These are phyloP conservation scores for Dromius quadrimaculatus DNA, from an alignment of 2,888 invertebrate species.

Conservation along the genomic window DNA sequence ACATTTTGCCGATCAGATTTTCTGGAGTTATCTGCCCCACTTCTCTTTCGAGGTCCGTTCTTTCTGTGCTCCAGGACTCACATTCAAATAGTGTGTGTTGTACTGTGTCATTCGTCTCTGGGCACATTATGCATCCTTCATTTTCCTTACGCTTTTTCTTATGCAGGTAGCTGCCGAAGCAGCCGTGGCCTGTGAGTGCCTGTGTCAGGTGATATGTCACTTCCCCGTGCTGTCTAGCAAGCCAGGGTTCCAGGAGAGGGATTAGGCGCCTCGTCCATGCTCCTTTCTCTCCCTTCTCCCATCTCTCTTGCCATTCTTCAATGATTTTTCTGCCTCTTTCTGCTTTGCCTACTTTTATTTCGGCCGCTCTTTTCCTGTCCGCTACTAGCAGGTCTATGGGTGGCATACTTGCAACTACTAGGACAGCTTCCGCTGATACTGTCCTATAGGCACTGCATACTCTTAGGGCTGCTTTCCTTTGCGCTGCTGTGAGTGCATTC, in stretches of 20 bases:
- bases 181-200: neutral
- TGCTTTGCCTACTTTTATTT: neutral
- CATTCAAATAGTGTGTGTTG: neutral
- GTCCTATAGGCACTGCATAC: slow-evolving; percentile 41
- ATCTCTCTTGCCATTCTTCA: neutral
- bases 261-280: neutral
- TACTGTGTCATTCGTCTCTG: neutral
- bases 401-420: slow-evolving; percentile 9
- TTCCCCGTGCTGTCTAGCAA: neutral
- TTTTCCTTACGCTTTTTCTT: neutral
- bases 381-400: slow-evolving; percentile 22
- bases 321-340: neutral
- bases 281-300: neutral
- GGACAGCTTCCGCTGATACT: slow-evolving; percentile 29
- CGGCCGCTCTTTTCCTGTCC: neutral
- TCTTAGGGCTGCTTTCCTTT: slow-evolving; percentile 36
- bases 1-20: no score
- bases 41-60: no score
- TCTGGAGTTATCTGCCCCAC: no score
- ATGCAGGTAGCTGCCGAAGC: neutral
- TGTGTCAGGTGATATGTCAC: neutral
- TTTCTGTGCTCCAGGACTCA: neutral
- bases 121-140: no score
- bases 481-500: neutral
- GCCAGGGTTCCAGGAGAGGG: neutral